Evolutionary conservation across 2,113 vertebrate genomes (phyloP), one percentile per base, ranked within the genome.

Genomic region (Myrmophylax atrothorax): DNA sequence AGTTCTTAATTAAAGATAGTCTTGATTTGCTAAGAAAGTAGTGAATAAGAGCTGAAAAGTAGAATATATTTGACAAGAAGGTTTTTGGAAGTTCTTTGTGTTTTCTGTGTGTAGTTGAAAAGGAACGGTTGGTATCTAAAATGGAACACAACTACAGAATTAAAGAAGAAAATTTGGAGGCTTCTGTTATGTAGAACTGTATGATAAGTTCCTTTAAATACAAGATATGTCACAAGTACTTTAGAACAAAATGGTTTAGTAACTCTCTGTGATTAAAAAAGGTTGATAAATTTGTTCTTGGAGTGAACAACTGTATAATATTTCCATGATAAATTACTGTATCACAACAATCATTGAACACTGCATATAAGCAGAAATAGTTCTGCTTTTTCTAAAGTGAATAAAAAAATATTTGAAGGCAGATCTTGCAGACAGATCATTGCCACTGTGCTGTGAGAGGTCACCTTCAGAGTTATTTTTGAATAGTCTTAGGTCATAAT

Each of bases 381-480:
- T 55, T 77, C 56, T 59, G 1, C 8, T 84, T 87, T 82, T 42
- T 46, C 46, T 76, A 33, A 69, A 53, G 8, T 18, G 14, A 75
- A 52, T 33, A 15, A 50, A 73, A 73, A 23, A 83, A n/a, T 37
- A 40, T 55, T 18, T 67, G 22, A 72, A 13, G 13, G 18, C 56
- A 78, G 33, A 23, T 63, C 28, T 66, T 62, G 14, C 14, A 60
- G 26, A 9, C 13, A 60, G 23, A 11, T 67, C 3, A 37, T 68
- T 87, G 38, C 18, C 73, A 42, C 31, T 53, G 16, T 62, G n/a
- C 37, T 5, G 13, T 47, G 26, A 42, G 29, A 77, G 42, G 64
- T 84, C 55, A 96, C 55, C 67, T 91, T 93, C 59, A 93, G 47
- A 69, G 38, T 31, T 95, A 70, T 86, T 86, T 95, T 76, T 81